phyloP scores from a whole-genome alignment of 2,797 vertebrate genomes.

The Thripadectes ignobilis region DNA sequence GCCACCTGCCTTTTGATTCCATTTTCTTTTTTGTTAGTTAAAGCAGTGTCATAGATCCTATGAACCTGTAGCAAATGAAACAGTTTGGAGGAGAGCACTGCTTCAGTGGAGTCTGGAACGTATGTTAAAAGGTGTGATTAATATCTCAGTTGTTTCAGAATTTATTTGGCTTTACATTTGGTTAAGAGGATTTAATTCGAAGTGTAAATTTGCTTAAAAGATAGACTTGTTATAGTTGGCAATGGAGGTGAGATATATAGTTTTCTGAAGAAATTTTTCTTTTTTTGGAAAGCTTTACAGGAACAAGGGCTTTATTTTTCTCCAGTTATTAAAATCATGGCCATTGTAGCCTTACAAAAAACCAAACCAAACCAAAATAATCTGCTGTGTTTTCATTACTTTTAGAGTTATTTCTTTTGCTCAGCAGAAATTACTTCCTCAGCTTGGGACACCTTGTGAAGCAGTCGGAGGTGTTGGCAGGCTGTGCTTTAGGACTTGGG shows the following conservation, averaged over 20 bases:
- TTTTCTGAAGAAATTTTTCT: not conserved
- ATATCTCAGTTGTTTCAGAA: not conserved
- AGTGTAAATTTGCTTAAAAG: not conserved
- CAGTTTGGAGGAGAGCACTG: not conserved
- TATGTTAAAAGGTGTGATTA: not conserved
- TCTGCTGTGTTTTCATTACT: not conserved
- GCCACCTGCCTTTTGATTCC: not conserved
- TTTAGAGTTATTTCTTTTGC: not conserved
- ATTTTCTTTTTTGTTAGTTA: not conserved
- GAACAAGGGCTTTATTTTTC: not conserved
- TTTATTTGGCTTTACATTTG: not conserved
- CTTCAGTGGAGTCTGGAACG: not conserved
- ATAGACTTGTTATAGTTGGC: not conserved
- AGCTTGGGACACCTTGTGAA: not conserved
- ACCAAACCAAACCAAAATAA: not conserved
- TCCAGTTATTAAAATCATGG: not conserved
- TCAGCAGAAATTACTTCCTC: not conserved
- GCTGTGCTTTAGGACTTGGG: not conserved
- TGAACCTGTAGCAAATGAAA: not conserved
- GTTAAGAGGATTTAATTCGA: not conserved
- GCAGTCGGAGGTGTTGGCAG: too few species aligned
- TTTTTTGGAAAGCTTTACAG: not conserved
- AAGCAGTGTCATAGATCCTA: not conserved
- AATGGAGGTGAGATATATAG: not conserved
- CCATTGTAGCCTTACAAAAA: not conserved